These are phyloP conservation scores for Tamias sibiricus DNA, from an alignment of 2,113 vertebrate genomes.

Conservation along the genomic window DNA sequence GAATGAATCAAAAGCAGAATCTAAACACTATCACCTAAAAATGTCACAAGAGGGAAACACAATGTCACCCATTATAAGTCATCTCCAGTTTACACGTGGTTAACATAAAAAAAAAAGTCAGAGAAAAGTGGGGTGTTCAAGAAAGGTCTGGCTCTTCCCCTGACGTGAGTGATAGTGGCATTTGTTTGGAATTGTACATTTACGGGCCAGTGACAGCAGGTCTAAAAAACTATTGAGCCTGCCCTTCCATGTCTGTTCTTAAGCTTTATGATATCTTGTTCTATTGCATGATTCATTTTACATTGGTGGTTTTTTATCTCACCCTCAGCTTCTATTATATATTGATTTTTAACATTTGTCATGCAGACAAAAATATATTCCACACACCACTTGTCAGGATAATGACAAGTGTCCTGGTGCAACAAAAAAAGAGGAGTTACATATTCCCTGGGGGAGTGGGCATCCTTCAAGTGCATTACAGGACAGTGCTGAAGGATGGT, in stretches of 20 bases:
- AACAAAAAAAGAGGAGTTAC: background rate
- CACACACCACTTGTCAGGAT: background rate
- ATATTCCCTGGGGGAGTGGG: background rate
- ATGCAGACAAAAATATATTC: background rate
- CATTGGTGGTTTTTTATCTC: background rate
- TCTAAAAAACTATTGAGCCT: background rate
- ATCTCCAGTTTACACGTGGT: background rate
- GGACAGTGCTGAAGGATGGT: background rate
- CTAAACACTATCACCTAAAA: background rate
- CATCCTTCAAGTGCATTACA: background rate
- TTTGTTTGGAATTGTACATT: background rate
- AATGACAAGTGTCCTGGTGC: background rate
- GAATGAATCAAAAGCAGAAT: background rate
- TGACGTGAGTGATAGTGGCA: background rate
- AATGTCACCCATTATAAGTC: background rate
- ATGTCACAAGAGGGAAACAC: background rate
- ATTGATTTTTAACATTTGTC: background rate
- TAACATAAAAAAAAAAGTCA: background rate
- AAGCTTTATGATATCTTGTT: background rate
- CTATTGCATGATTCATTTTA: background rate
- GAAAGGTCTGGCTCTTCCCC: background rate
- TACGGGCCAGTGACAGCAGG: background rate
- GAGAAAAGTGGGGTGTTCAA: background rate
- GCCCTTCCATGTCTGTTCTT: background rate
- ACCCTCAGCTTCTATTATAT: background rate